Conservation (phyloP, 1,140 invertebrate species). For the Hestina assimilis region DNA sequence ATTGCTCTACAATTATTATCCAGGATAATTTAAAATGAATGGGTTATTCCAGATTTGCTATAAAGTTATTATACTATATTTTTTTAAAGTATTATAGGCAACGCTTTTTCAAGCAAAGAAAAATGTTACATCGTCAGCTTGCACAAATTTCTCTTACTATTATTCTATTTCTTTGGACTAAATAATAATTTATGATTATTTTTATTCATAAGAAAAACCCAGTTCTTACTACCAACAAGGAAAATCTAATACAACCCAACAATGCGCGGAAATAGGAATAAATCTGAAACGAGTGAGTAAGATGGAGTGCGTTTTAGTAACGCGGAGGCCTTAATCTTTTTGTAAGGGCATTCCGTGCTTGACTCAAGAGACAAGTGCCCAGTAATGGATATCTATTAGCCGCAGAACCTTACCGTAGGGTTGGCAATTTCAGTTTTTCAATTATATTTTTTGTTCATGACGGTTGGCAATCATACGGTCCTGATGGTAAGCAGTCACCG, state of each 20-base stretch:
- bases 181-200: not conserved
- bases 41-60: too few species aligned
- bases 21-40: too few species aligned
- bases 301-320: constrained; percentile 25
- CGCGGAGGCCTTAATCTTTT: constrained; percentile 30
- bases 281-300: constrained; percentile 9
- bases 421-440: constrained; percentile 2
- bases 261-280: not conserved
- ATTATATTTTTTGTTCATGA: not conserved
- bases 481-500: too few species aligned
- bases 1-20: too few species aligned
- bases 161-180: too few species aligned
- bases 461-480: too few species aligned
- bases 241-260: too few species aligned
- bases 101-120: too few species aligned
- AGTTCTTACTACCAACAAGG: not conserved
- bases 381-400: constrained; percentile 75
- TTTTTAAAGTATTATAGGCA: too few species aligned
- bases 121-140: too few species aligned
- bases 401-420: constrained; percentile 52
- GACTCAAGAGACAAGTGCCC: constrained; percentile 60
- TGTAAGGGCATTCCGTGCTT: constrained; percentile 45
- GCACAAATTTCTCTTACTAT: too few species aligned
- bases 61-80: too few species aligned
- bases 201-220: not conserved